Conservation (phyloP, 2,113 vertebrate species). For the Carollia perspicillata region DNA sequence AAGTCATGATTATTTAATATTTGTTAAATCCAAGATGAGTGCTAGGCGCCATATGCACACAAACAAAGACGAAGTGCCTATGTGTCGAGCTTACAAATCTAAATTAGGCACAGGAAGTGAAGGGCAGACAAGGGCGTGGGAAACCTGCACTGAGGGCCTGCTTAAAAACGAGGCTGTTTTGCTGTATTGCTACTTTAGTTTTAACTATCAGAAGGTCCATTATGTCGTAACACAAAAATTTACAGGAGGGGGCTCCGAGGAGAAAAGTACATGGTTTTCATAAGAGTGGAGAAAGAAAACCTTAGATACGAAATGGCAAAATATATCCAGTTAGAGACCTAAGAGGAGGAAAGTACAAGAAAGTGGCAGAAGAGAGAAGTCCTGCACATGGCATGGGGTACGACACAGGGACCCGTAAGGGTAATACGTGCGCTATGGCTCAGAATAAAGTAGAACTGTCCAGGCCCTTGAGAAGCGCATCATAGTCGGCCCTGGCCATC, state of each 20-base stretch:
- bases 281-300: not conserved
- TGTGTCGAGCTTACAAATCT: constrained; percentile 49
- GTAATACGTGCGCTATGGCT: not conserved
- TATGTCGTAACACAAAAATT: constrained; percentile 10
- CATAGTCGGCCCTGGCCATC: not conserved
- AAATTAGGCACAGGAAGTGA: constrained; percentile 53
- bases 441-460: not conserved
- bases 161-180: not conserved
- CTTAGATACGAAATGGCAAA: not conserved
- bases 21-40: constrained; percentile 43
- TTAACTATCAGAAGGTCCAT: constrained; percentile 13
- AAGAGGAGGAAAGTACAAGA: not conserved
- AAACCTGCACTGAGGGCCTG: not conserved
- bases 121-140: constrained; percentile 58
- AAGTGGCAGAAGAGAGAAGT: not conserved
- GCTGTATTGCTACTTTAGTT: constrained; percentile 29
- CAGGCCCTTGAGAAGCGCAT: not conserved
- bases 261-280: not conserved
- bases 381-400: not conserved
- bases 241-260: not conserved
- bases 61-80: constrained; percentile 44
- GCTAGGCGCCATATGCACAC: constrained; percentile 29
- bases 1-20: constrained; percentile 65
- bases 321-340: not conserved
- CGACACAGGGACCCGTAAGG: not conserved